Conservation (phyloP, 2,888 invertebrate species). For the Apotomis betuletana region DNA sequence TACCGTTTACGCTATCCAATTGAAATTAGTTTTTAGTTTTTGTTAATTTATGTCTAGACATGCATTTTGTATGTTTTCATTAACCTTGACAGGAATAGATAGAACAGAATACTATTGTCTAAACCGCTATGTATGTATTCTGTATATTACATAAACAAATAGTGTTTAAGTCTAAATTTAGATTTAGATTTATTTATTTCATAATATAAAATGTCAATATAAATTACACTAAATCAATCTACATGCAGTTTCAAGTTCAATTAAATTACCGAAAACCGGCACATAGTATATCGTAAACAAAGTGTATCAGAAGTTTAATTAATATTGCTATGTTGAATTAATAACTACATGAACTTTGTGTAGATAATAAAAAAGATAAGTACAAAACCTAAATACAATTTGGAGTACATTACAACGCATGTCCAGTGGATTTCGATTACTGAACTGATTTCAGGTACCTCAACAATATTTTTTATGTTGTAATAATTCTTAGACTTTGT, state of each 20-base stretch:
- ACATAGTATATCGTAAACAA: no score
- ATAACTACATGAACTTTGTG: no score
- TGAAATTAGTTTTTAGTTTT: not conserved
- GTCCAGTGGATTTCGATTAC: not conserved
- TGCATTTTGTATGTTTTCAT: not conserved
- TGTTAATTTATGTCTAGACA: not conserved
- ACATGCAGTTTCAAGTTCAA: no score
- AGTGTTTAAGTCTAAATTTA: no score
- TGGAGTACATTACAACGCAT: not conserved
- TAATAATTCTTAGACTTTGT: slow-evolving; percentile 2
- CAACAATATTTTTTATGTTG: not conserved
- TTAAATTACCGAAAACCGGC: no score
- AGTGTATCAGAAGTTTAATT: no score
- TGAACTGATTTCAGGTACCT: not conserved
- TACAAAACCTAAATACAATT: not conserved
- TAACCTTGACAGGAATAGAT: not conserved
- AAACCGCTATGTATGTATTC: no score
- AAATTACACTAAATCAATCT: no score
- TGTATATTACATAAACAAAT: not conserved
- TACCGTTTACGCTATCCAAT: no score
- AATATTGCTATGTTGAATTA: no score
- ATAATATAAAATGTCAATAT: no score
- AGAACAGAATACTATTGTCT: not conserved
- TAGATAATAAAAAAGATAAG: not conserved
- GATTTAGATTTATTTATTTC: no score